Conservation (phyloP, 2,888 invertebrate genomes). For the Melinaea marsaeus region DNA sequence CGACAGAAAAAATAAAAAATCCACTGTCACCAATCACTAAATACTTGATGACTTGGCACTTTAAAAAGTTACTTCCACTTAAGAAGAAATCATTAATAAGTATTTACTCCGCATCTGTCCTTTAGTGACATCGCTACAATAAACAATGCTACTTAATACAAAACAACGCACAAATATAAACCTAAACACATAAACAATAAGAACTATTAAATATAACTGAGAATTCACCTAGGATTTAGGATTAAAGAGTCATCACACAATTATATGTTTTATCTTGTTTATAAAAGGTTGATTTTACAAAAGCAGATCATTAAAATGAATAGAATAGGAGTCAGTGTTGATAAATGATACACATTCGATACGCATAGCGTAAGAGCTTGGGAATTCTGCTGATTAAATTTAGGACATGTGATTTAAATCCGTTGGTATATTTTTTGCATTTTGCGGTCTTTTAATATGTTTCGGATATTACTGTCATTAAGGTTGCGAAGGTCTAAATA, state of each 20-base stretch:
- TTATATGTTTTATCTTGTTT: conserved; percentile 10
- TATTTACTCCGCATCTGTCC: conserved; percentile 37
- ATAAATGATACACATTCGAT: conserved; percentile 47
- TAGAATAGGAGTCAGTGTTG: conserved; percentile 37
- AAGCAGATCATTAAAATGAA: conserved; percentile 2
- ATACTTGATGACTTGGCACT: conserved; percentile 17
- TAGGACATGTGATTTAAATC: conserved; percentile 36
- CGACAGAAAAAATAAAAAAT: conserved; percentile 8
- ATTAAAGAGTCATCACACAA: conserved; percentile 1
- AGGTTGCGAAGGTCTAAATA: conserved; percentile 21
- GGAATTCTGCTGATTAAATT: conserved; percentile 45
- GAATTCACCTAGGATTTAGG: background rate
- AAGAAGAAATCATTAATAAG: conserved; percentile 32
- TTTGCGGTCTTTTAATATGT: conserved; percentile 34
- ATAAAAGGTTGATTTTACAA: conserved; percentile 5
- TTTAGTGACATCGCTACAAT: conserved; percentile 36
- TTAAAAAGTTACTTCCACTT: conserved; percentile 25
- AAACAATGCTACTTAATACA: conserved; percentile 32
- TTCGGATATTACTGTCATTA: conserved; percentile 34
- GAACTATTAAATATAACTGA: background rate
- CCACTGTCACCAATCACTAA: conserved; percentile 24
- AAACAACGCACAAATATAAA: conserved; percentile 2
- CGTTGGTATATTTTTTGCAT: conserved; percentile 30
- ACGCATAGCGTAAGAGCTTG: conserved; percentile 41
- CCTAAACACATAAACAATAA: conserved; percentile 4